phyloP scores from a whole-genome alignment of 2,797 vertebrate genomes.

The Limosa lapponica region DNA sequence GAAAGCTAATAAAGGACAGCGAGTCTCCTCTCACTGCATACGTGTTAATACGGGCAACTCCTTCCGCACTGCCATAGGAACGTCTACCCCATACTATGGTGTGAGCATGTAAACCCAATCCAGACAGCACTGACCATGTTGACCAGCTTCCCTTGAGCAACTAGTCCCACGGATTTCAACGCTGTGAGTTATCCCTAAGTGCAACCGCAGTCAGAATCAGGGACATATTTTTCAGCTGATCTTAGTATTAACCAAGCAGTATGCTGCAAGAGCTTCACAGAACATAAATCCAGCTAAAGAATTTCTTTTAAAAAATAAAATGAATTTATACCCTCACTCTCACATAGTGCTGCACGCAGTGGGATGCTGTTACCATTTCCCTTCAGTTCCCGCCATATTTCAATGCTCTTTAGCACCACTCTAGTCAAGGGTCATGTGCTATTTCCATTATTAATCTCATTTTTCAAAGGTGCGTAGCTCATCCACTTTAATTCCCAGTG shows the following conservation, averaged over 20 bases:
- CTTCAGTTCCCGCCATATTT: neutral
- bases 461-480: conserved; percentile 13
- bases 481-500: neutral
- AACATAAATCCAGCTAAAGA: neutral
- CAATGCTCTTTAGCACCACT: neutral
- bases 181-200: neutral
- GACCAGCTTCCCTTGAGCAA: neutral
- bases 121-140: neutral
- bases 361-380: neutral
- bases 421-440: neutral
- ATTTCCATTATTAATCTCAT: conserved; percentile 31
- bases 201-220: neutral
- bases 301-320: neutral
- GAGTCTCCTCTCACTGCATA: neutral
- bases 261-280: neutral
- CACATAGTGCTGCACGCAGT: neutral
- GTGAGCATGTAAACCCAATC: neutral
- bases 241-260: neutral
- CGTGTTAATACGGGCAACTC: neutral
- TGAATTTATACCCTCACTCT: neutral
- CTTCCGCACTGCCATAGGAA: neutral
- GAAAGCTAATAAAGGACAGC: conserved; percentile 13
- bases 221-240: neutral
- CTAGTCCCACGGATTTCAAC: neutral
- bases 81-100: neutral